phyloP scores from a whole-genome alignment of 2,113 vertebrate genomes.

The Ranitomeya variabilis region DNA sequence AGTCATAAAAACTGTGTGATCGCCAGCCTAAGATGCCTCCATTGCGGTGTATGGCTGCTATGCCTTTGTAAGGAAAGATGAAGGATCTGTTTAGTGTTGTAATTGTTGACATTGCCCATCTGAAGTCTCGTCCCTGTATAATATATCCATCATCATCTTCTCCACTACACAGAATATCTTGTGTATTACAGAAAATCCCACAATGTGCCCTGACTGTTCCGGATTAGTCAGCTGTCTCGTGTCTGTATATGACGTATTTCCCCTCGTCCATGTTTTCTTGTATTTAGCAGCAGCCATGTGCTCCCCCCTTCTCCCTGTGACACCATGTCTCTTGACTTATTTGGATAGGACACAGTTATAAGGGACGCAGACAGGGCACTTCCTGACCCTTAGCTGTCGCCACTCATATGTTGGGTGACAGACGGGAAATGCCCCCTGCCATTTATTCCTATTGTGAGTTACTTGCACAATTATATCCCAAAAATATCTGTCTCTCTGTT shows the following conservation, averaged over 20 bases:
- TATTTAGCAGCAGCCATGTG: not conserved
- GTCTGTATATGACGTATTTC: constrained; percentile 17
- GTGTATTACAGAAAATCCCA: not conserved
- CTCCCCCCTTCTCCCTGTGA: not conserved
- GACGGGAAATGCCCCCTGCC: constrained; percentile 56
- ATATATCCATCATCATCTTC: not conserved
- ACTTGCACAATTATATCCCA: constrained; percentile 54
- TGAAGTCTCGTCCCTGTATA: not conserved
- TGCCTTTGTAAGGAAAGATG: not conserved
- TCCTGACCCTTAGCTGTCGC: constrained; percentile 56
- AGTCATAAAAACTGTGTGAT: too few species aligned
- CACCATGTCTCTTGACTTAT: constrained; percentile 40
- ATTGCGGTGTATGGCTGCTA: not conserved
- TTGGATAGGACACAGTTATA: constrained; percentile 27
- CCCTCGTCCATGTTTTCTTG: not conserved
- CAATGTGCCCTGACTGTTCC: not conserved
- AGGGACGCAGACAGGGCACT: constrained; percentile 55
- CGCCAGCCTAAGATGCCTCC: not conserved
- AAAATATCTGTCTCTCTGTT: constrained; percentile 58
- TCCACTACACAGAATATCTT: not conserved
- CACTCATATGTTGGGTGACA: constrained; percentile 57
- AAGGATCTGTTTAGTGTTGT: not conserved
- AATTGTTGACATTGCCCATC: not conserved
- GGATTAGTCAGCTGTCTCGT: constrained; percentile 15
- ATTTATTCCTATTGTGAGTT: constrained; percentile 56